Evolutionary conservation across 2,888 invertebrate species (phyloP), one percentile per base, ranked within the genome.

Genomic region (Eilema depressum): DNA sequence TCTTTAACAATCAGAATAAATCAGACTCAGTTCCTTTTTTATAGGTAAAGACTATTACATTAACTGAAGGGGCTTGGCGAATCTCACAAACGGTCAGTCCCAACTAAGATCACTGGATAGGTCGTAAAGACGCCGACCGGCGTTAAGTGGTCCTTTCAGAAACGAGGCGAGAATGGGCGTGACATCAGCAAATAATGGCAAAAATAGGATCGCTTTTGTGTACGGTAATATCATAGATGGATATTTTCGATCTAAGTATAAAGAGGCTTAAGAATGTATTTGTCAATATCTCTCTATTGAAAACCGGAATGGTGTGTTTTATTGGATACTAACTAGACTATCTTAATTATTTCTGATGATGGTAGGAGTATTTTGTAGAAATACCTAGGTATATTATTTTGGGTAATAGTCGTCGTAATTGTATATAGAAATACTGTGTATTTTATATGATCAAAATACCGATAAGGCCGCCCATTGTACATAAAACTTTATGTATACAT

Each of bases 111-210:
- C 79, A 73, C 47, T 62, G n/a, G 62, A 70, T 69, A 61, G 69
- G 30, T 70, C 41, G 63, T n/a, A 70, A 69, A 78, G 69, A 69
- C 79, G 62, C 60, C 67, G 70, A 68, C 71, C 57, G 66, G 69
- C 70, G 66, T 69, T 75, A 77, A 80, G 79, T 79, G 79, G 67
- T 30, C 68, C 69, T 81, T 61, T 56, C 70, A 75, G 70, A 68
- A 57, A 63, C 23, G 57, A 47, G 23, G 28, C 14, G 28, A 63
- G 68, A 60, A 33, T 69, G 70, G 23, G 25, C 57, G 25, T 69
- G 79, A 81, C 77, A 73, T 70, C 57, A 66, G 75, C 70, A 73
- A 79, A 53, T 53, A 53, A 75, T 69, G 30, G 47, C 56, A 64
- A 41, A 26, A 70, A 71, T 76, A 68, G 67, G 33, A 37, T 5